phyloP scores from a whole-genome alignment of 2,797 vertebrate species.

The Phyllotis vaccarum region DNA sequence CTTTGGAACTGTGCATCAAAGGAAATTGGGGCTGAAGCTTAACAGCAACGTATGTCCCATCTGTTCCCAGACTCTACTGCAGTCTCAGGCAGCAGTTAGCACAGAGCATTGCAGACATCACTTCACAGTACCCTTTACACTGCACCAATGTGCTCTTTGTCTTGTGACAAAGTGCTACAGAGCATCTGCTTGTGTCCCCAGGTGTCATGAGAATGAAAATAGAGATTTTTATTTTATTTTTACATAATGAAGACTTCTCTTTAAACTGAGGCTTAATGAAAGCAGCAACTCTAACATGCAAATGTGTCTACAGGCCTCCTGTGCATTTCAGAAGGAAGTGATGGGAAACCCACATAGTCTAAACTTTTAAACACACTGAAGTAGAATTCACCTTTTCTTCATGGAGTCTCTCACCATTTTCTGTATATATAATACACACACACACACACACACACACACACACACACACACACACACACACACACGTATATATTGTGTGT shows the following conservation, averaged over 20 bases:
- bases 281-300: neutral
- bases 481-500: too few species aligned
- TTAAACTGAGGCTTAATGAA: slow-evolving; percentile 60
- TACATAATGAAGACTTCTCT: slow-evolving; percentile 66
- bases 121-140: neutral
- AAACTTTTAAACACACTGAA: neutral
- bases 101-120: neutral
- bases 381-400: neutral
- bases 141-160: neutral
- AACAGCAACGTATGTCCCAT: neutral
- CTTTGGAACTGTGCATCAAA: slow-evolving; percentile 70
- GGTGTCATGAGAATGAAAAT: neutral
- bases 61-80: neutral
- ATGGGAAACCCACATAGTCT: neutral
- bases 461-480: too few species aligned
- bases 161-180: slow-evolving; percentile 50
- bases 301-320: neutral
- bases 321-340: slow-evolving; percentile 33
- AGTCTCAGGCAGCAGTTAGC: neutral
- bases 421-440: neutral
- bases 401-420: neutral
- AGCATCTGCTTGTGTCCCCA: slow-evolving; percentile 75
- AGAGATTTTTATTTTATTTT: slow-evolving; percentile 76
- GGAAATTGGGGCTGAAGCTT: slow-evolving; percentile 52
- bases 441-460: too few species aligned